A percentile compares a stretch with the other conserved stretches of the same genome.
Evolutionary conservation across 2,797 vertebrate species (phyloP).

Genomic region (Gallinago solitaria): DNA sequence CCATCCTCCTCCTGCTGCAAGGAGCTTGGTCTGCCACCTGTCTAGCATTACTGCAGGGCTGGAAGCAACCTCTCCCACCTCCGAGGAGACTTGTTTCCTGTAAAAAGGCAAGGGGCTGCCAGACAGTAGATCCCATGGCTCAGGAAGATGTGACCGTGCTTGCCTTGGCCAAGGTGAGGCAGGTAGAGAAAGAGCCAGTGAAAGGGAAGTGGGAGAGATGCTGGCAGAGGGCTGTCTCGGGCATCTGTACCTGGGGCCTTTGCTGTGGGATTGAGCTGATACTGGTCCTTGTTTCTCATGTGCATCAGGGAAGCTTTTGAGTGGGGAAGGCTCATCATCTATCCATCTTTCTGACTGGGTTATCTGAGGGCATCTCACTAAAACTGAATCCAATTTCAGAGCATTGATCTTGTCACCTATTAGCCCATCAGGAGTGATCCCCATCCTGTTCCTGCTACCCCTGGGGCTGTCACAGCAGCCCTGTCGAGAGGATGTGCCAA

Average conservation of each 20-base stretch:
- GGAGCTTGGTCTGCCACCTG: background rate
- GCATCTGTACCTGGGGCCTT: background rate
- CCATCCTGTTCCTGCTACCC: background rate
- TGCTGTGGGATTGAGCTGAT: background rate
- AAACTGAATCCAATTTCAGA: slow-evolving; percentile 29
- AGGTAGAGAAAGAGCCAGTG: background rate
- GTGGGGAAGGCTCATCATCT: background rate
- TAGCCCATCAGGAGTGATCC: background rate
- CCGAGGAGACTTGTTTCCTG: background rate
- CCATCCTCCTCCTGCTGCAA: background rate
- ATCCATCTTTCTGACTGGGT: background rate
- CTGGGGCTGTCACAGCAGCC: background rate
- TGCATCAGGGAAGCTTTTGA: background rate
- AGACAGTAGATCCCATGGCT: background rate
- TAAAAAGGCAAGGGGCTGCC: background rate
- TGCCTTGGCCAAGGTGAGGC: rapidly evolving
- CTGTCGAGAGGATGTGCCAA: background rate
- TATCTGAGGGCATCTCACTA: slow-evolving; percentile 6
- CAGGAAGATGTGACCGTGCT: background rate
- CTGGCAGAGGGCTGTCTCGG: background rate
- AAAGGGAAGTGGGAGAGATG: background rate
- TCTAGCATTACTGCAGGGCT: background rate
- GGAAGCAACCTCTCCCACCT: background rate
- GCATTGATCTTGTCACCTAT: background rate
- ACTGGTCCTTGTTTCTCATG: background rate